Evolutionary conservation across 2,113 vertebrate genomes (phyloP).

Genomic region (Chaetorhynchus papuensis): DNA sequence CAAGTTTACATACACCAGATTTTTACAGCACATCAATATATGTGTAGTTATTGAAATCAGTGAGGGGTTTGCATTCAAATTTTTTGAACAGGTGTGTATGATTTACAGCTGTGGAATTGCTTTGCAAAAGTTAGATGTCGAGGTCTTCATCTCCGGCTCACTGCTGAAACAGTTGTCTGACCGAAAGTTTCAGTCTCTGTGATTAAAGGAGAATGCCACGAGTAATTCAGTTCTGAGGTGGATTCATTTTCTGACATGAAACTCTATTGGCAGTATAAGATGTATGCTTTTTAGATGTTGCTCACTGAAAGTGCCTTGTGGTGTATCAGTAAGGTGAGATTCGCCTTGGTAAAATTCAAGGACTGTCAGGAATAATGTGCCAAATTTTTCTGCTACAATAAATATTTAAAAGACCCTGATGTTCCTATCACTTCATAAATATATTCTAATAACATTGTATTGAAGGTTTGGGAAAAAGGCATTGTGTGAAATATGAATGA

Average conservation of each 20-base stretch:
- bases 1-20: not conserved
- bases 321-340: not conserved
- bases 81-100: not conserved
- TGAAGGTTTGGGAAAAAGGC: not conserved
- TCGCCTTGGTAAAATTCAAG: not conserved
- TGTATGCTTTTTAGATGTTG: not conserved
- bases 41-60: not conserved
- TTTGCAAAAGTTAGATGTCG: not conserved
- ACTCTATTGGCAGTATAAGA: not conserved
- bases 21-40: not conserved
- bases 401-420: not conserved
- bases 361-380: not conserved
- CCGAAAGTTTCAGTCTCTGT: not conserved
- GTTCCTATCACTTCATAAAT: not conserved
- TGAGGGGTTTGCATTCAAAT: not conserved
- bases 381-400: not conserved
- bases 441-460: not conserved
- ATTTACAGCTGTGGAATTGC: not conserved
- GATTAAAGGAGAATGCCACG: not conserved
- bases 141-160: not conserved
- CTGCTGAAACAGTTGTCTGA: not conserved
- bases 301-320: not conserved
- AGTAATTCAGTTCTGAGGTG: not conserved
- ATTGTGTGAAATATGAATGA: not conserved
- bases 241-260: not conserved